Evolutionary conservation across 1,140 invertebrate genomes (phyloP).

Genomic region (Coenobita brevimanus): DNA sequence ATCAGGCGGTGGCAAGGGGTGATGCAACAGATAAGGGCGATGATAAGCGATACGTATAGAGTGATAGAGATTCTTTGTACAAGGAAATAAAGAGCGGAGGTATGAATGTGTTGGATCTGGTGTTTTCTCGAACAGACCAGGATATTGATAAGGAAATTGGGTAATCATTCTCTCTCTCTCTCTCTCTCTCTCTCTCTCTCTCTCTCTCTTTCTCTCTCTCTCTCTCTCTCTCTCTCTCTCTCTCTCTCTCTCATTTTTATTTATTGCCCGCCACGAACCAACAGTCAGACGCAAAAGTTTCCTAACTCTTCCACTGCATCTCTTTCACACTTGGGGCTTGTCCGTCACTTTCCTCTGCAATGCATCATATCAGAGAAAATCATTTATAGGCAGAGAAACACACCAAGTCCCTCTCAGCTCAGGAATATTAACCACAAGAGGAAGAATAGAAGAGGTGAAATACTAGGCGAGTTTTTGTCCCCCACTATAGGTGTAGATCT

Average conservation of each 20-base stretch:
- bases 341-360: no score
- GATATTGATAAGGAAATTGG: not conserved
- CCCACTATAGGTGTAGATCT: no score
- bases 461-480: no score
- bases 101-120: not conserved
- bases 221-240: not conserved
- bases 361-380: no score
- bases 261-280: not conserved
- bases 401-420: no score
- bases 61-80: not conserved
- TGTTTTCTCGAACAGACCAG: not conserved
- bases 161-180: not conserved
- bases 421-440: not conserved
- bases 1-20: not conserved
- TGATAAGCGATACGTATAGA: not conserved
- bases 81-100: no score
- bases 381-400: no score
- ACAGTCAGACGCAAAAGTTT: not conserved
- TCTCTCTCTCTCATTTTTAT: not conserved
- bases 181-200: not conserved
- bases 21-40: not conserved
- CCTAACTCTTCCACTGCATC: not conserved
- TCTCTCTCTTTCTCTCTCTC: slow-evolving; percentile 12
- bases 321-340: no score
- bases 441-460: no score